A percentile compares a stretch with the other conserved stretches of the same genome.
These are phyloP conservation scores for Thalassophryne amazonica DNA, from an alignment of 2,797 vertebrate species.

Conservation along the genomic window DNA sequence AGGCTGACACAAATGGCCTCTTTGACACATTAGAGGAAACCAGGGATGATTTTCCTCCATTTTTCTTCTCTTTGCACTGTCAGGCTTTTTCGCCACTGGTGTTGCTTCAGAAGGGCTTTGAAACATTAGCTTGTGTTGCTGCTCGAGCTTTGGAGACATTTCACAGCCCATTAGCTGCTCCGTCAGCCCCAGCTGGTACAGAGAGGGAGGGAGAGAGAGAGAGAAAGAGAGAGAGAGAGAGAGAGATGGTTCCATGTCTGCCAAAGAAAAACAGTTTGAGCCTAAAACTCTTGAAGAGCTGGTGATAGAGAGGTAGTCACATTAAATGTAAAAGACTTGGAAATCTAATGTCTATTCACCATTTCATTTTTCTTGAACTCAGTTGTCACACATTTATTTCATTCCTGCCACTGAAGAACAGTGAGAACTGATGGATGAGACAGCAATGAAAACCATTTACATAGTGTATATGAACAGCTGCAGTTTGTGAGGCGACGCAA, in stretches of 20 bases:
- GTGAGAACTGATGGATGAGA: too few species aligned
- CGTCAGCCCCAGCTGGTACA: slow-evolving; percentile 48
- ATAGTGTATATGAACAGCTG: too few species aligned
- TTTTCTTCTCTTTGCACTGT: slow-evolving; percentile 33
- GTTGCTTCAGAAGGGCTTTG: slow-evolving; percentile 54
- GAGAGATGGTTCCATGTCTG: too few species aligned
- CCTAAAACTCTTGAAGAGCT: slow-evolving; percentile 1
- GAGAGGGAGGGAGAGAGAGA: slow-evolving; percentile 12
- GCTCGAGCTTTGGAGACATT: slow-evolving; percentile 58
- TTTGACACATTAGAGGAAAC: slow-evolving; percentile 52
- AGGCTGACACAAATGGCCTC: slow-evolving; percentile 63
- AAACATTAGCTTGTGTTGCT: slow-evolving; percentile 68
- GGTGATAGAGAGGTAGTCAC: background rate
- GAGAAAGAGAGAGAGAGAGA: background rate
- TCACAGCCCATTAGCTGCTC: slow-evolving; percentile 71
- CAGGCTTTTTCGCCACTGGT: slow-evolving; percentile 32
- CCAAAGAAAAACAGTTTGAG: background rate
- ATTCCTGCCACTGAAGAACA: too few species aligned
- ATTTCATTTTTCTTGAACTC: too few species aligned
- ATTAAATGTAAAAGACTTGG: background rate
- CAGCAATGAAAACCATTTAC: too few species aligned
- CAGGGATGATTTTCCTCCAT: background rate
- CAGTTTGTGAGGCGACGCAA: too few species aligned
- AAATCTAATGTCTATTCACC: background rate
- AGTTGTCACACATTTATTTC: too few species aligned